These are phyloP conservation scores for Notarius lentiginosus DNA, from an alignment of 2,113 vertebrate species.

Conservation along the genomic window DNA sequence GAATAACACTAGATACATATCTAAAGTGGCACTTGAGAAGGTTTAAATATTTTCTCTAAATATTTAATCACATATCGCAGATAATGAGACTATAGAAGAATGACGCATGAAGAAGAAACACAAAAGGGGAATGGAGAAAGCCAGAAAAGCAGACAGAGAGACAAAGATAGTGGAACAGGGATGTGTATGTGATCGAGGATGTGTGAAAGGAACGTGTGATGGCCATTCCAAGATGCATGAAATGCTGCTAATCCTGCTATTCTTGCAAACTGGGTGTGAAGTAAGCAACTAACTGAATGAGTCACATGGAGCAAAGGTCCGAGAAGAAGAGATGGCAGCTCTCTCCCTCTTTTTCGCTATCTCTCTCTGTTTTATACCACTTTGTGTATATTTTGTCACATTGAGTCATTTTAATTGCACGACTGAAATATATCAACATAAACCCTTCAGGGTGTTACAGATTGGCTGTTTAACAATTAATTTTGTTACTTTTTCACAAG, in stretches of 20 bases:
- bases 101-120: neutral
- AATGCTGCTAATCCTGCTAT: slow-evolving; percentile 38
- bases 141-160: neutral
- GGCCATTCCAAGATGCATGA: slow-evolving; percentile 41
- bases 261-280: slow-evolving; percentile 49
- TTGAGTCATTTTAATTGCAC: neutral
- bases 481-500: neutral
- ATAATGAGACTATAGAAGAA: neutral
- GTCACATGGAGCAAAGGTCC: slow-evolving; percentile 35
- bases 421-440: slow-evolving; percentile 19
- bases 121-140: neutral
- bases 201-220: slow-evolving; percentile 47
- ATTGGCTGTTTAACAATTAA: neutral
- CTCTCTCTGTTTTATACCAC: slow-evolving; percentile 8
- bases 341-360: slow-evolving; percentile 11
- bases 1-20: too few relatives aligned
- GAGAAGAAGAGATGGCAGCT: neutral
- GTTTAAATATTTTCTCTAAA: neutral
- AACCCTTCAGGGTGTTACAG: neutral
- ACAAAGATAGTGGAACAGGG: neutral
- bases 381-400: slow-evolving; percentile 9
- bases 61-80: neutral
- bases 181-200: slow-evolving; percentile 20
- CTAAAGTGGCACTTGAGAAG: too few relatives aligned
- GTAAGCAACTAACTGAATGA: slow-evolving; percentile 47